A percentile compares a stretch with the other conserved stretches of the same genome.
phyloP scores from a whole-genome alignment of 2,113 vertebrate genomes.

The Oxyruncus cristatus region DNA sequence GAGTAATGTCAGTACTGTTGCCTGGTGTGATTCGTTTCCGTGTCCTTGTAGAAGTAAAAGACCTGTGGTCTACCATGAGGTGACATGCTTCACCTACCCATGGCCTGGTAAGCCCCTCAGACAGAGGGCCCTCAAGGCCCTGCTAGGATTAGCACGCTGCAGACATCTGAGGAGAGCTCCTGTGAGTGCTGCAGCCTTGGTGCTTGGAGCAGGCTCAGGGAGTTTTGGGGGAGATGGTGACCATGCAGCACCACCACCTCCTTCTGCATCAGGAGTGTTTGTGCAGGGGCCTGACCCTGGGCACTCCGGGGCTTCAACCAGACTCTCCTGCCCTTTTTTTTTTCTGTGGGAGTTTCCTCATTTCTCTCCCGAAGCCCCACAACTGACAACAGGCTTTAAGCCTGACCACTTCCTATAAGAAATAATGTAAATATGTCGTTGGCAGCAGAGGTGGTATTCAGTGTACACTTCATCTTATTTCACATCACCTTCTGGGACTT shows the following conservation, averaged over 20 bases:
- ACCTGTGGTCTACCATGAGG: slow-evolving; percentile 26
- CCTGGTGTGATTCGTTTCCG: not conserved
- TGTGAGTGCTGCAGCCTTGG: not conserved
- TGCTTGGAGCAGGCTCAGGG: not conserved
- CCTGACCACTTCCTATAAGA: not conserved
- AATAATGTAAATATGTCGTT: not conserved
- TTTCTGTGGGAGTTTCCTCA: not conserved
- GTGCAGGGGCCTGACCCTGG: not conserved
- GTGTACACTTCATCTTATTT: not conserved
- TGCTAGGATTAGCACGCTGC: not conserved
- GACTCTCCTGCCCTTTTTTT: not conserved
- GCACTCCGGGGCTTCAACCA: not conserved
- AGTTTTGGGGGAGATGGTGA: not conserved
- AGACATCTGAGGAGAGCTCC: not conserved
- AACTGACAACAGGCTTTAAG: not conserved
- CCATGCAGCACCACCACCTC: not conserved
- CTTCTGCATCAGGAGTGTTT: not conserved
- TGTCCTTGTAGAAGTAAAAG: slow-evolving; percentile 33
- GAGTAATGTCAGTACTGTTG: not conserved
- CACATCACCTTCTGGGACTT: not conserved
- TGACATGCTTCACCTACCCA: not conserved
- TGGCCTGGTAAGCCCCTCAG: not conserved
- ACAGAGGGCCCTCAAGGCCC: not conserved
- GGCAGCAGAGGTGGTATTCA: not conserved
- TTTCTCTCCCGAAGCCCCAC: not conserved